These are phyloP conservation scores for Phrynosoma blainvillii DNA, from an alignment of 2,113 vertebrate genomes.

Conservation along the genomic window DNA sequence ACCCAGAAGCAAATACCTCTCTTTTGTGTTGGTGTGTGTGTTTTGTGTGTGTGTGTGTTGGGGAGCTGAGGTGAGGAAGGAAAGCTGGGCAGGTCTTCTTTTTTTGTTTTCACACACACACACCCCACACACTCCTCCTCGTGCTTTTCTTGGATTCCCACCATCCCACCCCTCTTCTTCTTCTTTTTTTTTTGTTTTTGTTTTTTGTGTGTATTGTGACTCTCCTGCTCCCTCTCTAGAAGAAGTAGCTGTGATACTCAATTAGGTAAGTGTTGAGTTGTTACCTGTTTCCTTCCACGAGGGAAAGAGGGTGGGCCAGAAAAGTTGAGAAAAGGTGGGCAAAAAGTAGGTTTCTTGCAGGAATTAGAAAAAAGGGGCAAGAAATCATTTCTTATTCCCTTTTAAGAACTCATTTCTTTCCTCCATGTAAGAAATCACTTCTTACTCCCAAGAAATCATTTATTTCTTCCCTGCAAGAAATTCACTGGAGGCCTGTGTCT, in stretches of 20 bases:
- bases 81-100: constrained; percentile 24
- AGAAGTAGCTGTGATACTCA: constrained; percentile 52
- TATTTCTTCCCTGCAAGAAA: too few relatives aligned
- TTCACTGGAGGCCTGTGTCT: too few relatives aligned
- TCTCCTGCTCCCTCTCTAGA: constrained; percentile 50
- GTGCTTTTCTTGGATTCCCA: too few relatives aligned
- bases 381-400: too few relatives aligned
- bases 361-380: too few relatives aligned
- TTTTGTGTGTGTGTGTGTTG: not conserved
- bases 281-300: not conserved
- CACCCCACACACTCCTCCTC: not conserved
- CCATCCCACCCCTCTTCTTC: not conserved
- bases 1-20: not conserved
- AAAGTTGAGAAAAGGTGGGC: not conserved
- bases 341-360: not conserved
- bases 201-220: constrained; percentile 19
- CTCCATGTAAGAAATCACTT: too few relatives aligned
- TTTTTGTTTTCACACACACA: not conserved
- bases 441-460: too few relatives aligned
- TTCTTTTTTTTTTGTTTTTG: not conserved
- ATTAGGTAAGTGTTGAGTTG: constrained; percentile 44
- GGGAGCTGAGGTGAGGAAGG: not conserved
- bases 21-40: constrained; percentile 18
- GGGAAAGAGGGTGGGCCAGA: not conserved
- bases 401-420: too few relatives aligned